These are phyloP conservation scores for Lithosia quadra DNA, from an alignment of 2,888 invertebrate genomes.

Conservation along the genomic window DNA sequence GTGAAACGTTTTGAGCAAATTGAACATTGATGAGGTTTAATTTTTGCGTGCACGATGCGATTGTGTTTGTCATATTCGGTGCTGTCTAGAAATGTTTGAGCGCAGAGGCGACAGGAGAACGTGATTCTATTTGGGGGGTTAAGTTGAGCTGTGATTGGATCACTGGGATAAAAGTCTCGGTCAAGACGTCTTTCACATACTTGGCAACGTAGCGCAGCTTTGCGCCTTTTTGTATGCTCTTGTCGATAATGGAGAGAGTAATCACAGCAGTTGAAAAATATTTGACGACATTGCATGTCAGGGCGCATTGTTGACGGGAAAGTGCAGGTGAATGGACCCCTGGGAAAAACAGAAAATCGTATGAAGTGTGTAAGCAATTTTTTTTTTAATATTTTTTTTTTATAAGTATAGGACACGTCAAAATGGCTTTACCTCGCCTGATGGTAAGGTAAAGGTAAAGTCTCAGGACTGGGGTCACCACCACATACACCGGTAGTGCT, in stretches of 20 bases:
- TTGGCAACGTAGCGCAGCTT: slow-evolving; percentile 81
- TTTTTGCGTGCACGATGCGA: slow-evolving; percentile 74
- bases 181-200: slow-evolving; percentile 82
- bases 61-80: slow-evolving; percentile 75
- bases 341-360: slow-evolving; percentile 48
- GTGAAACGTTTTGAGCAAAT: slow-evolving; percentile 80
- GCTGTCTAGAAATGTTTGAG: slow-evolving; percentile 69
- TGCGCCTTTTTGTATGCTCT: slow-evolving; percentile 81
- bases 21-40: slow-evolving; percentile 78
- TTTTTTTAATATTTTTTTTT: too few species aligned
- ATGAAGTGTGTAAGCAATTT: not conserved
- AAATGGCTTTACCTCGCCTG: too few species aligned
- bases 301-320: slow-evolving; percentile 73
- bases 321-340: slow-evolving; percentile 82
- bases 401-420: too few species aligned
- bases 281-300: slow-evolving; percentile 76
- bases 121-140: slow-evolving; percentile 55
- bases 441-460: too few species aligned
- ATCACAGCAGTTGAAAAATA: slow-evolving; percentile 82
- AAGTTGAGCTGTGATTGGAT: slow-evolving; percentile 52
- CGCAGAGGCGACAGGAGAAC: slow-evolving; percentile 73
- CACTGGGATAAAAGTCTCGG: slow-evolving; percentile 59
- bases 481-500: too few species aligned
- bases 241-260: slow-evolving; percentile 82
- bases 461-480: too few species aligned